phyloP scores from a whole-genome alignment of 2,113 vertebrate genomes.

The Xiphophorus hellerii region DNA sequence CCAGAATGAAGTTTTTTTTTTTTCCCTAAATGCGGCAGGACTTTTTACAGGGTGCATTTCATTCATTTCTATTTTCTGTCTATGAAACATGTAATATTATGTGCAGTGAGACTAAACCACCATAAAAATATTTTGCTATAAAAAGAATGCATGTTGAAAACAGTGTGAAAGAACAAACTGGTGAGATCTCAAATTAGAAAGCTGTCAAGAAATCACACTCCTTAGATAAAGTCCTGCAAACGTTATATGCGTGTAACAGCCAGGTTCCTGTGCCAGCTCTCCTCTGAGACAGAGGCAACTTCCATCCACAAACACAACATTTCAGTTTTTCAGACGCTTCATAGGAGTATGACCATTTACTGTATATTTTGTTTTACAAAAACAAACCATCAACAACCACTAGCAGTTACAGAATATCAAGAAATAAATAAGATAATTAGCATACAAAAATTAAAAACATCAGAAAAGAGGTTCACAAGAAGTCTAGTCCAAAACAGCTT shows the following conservation, averaged over 20 bases:
- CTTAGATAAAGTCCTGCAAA: slow-evolving; percentile 11
- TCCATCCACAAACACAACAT: neutral
- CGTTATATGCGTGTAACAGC: neutral
- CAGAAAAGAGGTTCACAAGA: no score
- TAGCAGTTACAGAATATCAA: no score
- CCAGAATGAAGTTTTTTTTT: neutral
- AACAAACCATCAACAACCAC: no score
- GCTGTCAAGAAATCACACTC: neutral
- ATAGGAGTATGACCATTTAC: neutral
- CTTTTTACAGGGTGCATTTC: neutral
- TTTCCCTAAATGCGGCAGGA: neutral
- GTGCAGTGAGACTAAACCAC: neutral
- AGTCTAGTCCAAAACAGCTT: no score
- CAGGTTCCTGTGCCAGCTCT: neutral
- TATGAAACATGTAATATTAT: neutral
- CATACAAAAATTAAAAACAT: no score
- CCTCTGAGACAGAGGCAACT: neutral
- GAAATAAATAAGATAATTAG: no score
- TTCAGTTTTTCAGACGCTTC: neutral
- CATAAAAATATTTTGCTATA: slow-evolving; percentile 11
- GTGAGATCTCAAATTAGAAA: neutral
- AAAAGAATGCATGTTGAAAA: neutral
- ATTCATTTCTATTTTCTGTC: neutral
- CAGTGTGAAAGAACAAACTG: slow-evolving; percentile 4
- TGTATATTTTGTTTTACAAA: no score